Base-by-base conservation (phyloP, 2,888 invertebrate species). In the Drosophila diplacantha region DNA sequence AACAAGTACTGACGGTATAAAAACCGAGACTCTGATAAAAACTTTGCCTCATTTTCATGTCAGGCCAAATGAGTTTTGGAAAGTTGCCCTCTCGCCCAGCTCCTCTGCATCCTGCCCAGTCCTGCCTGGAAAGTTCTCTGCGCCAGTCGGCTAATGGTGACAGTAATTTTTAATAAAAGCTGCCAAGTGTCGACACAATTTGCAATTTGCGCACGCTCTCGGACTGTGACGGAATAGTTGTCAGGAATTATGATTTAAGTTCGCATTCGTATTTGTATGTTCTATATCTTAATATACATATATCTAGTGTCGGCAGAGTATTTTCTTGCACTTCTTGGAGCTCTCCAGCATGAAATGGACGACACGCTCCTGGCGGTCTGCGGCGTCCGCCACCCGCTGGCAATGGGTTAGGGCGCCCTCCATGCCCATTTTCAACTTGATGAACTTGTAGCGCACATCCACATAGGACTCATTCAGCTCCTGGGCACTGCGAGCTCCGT, bases 31-130 rank as follows among this genome's bases (percentile, higher is more conserved):
- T 53, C 60, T 44, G 58, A 59, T 59, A 59, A 62, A 73, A 83
- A 77, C 69, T 81, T 75, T 66, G 72, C 63, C 61, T 71, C 69
- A 77, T 80, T 71, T 83, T 73, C 69, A 67, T 82, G 84, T 68
- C 73, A 77, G 72, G 82, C 69, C 77, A 80, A 83, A 80, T 76
- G 69, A 83, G 80, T 79, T 80, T 53, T 61, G 51, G 58, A 79
- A 81, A 72, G 54, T 55, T 55, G 11, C 9, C 54, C n/a, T 11
- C 41, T 24, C 24, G 31, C 16, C 47, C 3, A 24, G n/a, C 41
- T n/a, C 41, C 37, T 35, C 9, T 2, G 9, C 14, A 1, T 2
- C 16, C 26, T 16, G 18, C 12, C 29, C 14, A 12, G 12, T 16
- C 18, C 29, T 44, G 29, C 29, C 44, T 8, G 29, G 12, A 52